A percentile compares a stretch with the other conserved stretches of the same genome.
These are phyloP conservation scores for Scaptodrosophila latifasciaeformis DNA, from an alignment of 2,888 invertebrate species.

Conservation along the genomic window DNA sequence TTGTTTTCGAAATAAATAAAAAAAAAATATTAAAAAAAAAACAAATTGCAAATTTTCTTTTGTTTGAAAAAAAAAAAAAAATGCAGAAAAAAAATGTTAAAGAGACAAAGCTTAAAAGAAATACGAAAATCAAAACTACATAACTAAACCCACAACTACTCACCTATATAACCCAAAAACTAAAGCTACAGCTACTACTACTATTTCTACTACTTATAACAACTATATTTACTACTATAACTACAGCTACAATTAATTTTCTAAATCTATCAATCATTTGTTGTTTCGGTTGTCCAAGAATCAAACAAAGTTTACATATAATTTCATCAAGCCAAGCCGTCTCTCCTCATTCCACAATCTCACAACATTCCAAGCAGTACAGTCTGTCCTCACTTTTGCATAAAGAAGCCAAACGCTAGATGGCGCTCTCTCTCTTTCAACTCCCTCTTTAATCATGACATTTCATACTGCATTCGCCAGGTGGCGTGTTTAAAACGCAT, in stretches of 20 bases:
- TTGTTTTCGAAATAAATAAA: conserved; percentile 47
- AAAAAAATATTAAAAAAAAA: conserved; percentile 34
- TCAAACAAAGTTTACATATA: conserved; percentile 31
- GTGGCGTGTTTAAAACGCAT: background rate
- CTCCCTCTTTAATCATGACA: conserved; percentile 19
- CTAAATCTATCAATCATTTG: conserved; percentile 55
- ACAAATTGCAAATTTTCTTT: conserved; percentile 33
- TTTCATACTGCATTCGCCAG: conserved; percentile 19
- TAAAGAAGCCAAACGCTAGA: conserved; percentile 17
- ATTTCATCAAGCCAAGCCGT: background rate
- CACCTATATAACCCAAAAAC: conserved; percentile 38
- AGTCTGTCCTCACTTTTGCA: conserved; percentile 6
- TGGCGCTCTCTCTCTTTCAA: background rate
- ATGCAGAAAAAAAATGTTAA: conserved; percentile 24
- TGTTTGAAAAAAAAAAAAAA: conserved; percentile 34
- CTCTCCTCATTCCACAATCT: background rate
- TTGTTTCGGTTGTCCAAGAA: conserved; percentile 43
- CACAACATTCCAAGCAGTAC: conserved; percentile 20
- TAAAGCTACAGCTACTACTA: conserved; percentile 33
- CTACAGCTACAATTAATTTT: conserved; percentile 33
- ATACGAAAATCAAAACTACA: conserved; percentile 27
- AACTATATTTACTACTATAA: conserved; percentile 25
- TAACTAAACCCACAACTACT: conserved; percentile 34
- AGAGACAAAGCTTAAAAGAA: conserved; percentile 17
- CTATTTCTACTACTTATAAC: conserved; percentile 31